Conservation (phyloP, 2,888 invertebrate species). For the Tipula lateralis region DNA sequence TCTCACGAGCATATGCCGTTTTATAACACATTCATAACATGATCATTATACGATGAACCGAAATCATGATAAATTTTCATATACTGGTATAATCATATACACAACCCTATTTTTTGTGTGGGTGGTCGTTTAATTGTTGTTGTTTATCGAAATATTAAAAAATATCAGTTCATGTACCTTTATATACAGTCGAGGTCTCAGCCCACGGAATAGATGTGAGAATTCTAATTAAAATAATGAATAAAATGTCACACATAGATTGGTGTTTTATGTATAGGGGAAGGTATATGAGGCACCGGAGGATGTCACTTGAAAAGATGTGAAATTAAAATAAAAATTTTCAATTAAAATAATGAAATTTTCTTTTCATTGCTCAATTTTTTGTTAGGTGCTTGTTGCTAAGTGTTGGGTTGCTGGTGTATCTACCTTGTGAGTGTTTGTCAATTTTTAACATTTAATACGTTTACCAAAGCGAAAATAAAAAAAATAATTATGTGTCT, state of each 20-base stretch:
- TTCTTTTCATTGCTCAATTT: neutral
- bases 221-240: constrained; percentile 19
- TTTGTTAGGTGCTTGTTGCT: neutral
- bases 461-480: no score
- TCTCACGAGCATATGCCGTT: neutral
- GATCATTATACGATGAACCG: neutral
- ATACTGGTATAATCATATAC: neutral
- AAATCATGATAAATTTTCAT: neutral
- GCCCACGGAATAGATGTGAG: neutral
- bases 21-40: neutral
- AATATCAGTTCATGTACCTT: neutral
- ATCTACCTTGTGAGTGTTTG: no score
- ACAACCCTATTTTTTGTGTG: neutral
- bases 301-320: neutral
- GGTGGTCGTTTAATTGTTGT: neutral
- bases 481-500: no score
- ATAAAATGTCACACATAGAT: neutral
- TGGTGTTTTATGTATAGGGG: neutral
- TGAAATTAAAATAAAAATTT: neutral
- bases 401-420: no score
- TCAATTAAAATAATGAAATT: neutral
- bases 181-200: neutral
- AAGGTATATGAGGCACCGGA: neutral
- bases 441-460: no score
- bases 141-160: neutral